These are phyloP conservation scores for Agelastica alni DNA, from an alignment of 2,888 invertebrate genomes.

Conservation along the genomic window DNA sequence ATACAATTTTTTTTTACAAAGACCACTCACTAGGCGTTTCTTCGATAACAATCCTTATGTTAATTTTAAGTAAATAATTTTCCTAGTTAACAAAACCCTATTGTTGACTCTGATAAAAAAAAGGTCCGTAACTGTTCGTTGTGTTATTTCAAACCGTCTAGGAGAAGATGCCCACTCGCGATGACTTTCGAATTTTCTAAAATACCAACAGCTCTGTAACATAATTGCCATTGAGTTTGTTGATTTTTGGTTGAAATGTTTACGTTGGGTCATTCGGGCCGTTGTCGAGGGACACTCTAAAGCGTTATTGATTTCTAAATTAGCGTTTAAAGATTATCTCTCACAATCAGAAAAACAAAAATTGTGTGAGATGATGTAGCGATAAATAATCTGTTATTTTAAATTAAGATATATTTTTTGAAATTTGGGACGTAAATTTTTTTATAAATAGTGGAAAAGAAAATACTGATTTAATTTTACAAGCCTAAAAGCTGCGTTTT, in stretches of 20 bases:
- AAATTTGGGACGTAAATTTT: background rate
- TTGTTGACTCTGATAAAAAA: slow-evolving; percentile 8
- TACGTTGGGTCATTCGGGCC: slow-evolving; percentile 14
- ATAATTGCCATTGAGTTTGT: slow-evolving; percentile 32
- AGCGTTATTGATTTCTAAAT: slow-evolving; percentile 23
- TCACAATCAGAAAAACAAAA: too few species aligned
- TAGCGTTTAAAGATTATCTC: too few species aligned
- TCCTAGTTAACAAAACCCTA: slow-evolving; percentile 9
- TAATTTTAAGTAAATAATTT: slow-evolving; percentile 18
- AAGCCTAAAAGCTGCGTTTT: too few species aligned
- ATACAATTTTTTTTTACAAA: too few species aligned
- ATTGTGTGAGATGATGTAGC: too few species aligned
- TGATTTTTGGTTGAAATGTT: slow-evolving; percentile 28
- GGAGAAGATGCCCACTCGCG: slow-evolving; percentile 14
- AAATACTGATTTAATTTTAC: too few species aligned
- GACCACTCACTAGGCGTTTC: slow-evolving; percentile 3
- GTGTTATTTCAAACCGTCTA: slow-evolving; percentile 7
- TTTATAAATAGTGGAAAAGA: background rate
- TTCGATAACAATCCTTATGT: slow-evolving; percentile 12
- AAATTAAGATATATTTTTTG: background rate
- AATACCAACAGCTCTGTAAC: slow-evolving; percentile 31
- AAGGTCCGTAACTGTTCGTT: background rate
- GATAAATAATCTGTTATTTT: background rate
- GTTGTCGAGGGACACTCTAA: slow-evolving; percentile 22
- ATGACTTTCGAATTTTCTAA: slow-evolving; percentile 26